phyloP scores from a whole-genome alignment of 2,113 vertebrate species.

The Meleagris gallopavo region DNA sequence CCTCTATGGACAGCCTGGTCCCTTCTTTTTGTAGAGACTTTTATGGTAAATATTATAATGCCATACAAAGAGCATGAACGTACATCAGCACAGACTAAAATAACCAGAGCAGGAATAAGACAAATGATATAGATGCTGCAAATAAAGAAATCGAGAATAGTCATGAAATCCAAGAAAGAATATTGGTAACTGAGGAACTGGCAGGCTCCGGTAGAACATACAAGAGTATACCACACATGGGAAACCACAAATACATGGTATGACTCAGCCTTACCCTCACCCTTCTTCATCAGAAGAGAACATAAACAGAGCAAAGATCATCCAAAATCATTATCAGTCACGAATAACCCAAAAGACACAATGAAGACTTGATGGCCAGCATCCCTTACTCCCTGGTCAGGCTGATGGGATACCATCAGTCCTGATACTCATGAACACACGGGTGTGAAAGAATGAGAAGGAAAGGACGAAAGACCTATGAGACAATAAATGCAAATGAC shows the following conservation, averaged over 20 bases:
- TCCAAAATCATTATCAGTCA: neutral
- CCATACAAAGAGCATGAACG: neutral
- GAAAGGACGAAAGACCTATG: neutral
- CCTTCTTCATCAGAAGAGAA: neutral
- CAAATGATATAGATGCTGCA: neutral
- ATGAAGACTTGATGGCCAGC: neutral
- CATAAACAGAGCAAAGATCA: neutral
- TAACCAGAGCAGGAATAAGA: neutral
- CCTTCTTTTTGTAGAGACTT: neutral
- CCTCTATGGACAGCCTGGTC: too few relatives aligned
- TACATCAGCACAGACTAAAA: neutral
- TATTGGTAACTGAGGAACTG: neutral
- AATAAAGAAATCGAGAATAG: neutral
- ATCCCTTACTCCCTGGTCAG: neutral
- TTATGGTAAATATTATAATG: neutral
- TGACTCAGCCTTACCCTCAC: accelerated
- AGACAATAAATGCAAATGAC: neutral
- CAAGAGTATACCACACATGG: accelerated
- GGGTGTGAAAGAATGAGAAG: neutral
- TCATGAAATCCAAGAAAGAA: neutral
- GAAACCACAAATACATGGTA: accelerated
- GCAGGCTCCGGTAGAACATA: neutral
- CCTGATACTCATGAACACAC: neutral
- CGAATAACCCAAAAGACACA: neutral
- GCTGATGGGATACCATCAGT: neutral